Evolutionary conservation across 2,113 vertebrate genomes (phyloP), one percentile per base, ranked within the genome.

Genomic region (Chroicocephalus ridibundus): DNA sequence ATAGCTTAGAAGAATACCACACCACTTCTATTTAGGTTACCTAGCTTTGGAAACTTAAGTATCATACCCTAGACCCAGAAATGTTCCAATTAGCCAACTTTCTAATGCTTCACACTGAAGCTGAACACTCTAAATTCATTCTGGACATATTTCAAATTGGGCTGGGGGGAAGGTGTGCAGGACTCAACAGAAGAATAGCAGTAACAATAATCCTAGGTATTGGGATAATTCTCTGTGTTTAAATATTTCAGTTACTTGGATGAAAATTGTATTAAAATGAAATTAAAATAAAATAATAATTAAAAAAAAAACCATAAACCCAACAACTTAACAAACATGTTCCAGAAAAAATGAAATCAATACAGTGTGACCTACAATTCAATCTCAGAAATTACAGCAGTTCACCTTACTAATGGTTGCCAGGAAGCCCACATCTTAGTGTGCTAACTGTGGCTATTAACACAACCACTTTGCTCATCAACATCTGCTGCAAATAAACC

Each of bases 251-350:
- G 42, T 32, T 80, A 90, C 18, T 64, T 44, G 40, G 72, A 58
- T 90, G 54, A 91, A 94, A 92, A 76, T 72, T 24, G 74, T 85
- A 49, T 55, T 95, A 88, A 89, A 78, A 89, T 86, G 93, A 70
- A 44, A 49, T 70, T 94, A 87, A 80, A 91, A 90, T 86, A 72
- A 26, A 81, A 70, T 18, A 55, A 15, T 46, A 16, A 36, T 70
- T 55, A 54, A 74, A 81, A 84, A 91, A 91, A 44, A 88, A 74
- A 9, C 36, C 13, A 61, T 24, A 61, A 36, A 36, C 34, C 52
- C 6, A 21, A 19, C 36, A 64, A 20, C 31, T 78, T 68, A 81
- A 80, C 38, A 58, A 46, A 27, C 36, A 11, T 52, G 14, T n/a
- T 91, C 74, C 80, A 71, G 52, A 90, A 66, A 76, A 69, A 58